Evolutionary conservation across 2,113 vertebrate genomes (phyloP).

Genomic region (Oncorhynchus keta): DNA sequence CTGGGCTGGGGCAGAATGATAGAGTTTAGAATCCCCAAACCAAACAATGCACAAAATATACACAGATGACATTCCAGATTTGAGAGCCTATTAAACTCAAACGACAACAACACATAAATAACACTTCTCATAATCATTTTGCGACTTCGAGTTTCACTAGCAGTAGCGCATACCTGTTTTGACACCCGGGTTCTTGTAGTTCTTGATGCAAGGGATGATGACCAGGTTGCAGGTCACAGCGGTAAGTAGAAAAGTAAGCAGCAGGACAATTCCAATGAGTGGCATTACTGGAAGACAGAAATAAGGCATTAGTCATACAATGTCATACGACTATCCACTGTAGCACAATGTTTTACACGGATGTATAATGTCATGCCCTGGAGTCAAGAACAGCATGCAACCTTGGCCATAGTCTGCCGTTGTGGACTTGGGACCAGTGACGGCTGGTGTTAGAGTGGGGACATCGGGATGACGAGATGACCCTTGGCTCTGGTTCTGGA

Average conservation of each 20-base stretch:
- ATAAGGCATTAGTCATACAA: background rate
- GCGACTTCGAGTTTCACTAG: background rate
- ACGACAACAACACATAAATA: background rate
- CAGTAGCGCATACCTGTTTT: conserved; percentile 40
- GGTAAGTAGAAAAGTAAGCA: conserved; percentile 38
- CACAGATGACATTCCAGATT: background rate
- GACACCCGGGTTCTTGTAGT: background rate
- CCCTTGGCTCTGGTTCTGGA: background rate
- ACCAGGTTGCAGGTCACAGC: conserved; percentile 48
- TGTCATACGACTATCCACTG: background rate
- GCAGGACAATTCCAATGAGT: conserved; percentile 30
- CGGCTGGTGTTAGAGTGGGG: background rate
- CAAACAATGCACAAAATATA: background rate
- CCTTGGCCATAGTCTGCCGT: conserved; percentile 5
- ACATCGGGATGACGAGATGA: background rate
- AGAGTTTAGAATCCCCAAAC: background rate
- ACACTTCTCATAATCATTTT: background rate
- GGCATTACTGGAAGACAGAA: conserved; percentile 33
- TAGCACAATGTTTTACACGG: background rate
- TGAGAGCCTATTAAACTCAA: background rate
- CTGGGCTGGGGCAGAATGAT: conserved; percentile 34
- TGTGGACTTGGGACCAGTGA: background rate
- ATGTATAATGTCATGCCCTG: background rate
- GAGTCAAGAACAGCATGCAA: conserved; percentile 25
- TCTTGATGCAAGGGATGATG: conserved; percentile 2